Percentiles rank a stretch among this genome's conserved stretches.
Conservation (phyloP, 1,140 invertebrate genomes). For the Ceratina australensis region DNA sequence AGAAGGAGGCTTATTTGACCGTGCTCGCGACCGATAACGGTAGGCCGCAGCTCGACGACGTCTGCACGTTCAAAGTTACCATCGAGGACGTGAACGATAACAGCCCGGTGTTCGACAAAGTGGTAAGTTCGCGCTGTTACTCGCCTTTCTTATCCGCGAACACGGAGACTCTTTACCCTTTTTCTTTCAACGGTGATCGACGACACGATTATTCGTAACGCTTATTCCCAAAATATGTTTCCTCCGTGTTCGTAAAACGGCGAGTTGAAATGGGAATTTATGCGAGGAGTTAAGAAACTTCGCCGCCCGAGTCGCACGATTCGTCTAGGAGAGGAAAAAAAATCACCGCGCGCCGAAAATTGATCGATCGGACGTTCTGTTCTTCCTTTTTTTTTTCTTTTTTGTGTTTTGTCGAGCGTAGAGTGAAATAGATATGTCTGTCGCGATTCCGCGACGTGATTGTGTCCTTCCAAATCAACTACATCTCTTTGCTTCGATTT, state of each 20-base stretch:
- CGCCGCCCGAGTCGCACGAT: too few species aligned
- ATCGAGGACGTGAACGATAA: slow-evolving; percentile 95
- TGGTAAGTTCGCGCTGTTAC: slow-evolving; percentile 70
- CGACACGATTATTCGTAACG: background rate
- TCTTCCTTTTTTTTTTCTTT: too few species aligned
- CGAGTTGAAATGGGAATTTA: too few species aligned
- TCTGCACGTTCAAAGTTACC: slow-evolving; percentile 92
- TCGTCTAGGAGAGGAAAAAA: too few species aligned
- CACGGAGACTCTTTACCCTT: too few species aligned
- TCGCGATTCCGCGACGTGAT: slow-evolving; percentile 54
- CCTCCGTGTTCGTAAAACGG: too few species aligned
- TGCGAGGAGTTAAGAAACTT: too few species aligned
- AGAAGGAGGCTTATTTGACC: slow-evolving; percentile 90
- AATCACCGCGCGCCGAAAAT: background rate
- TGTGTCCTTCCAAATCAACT: slow-evolving; percentile 61
- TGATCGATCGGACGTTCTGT: slow-evolving; percentile 16
- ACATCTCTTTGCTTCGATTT: slow-evolving; percentile 67
- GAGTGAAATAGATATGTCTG: slow-evolving; percentile 8
- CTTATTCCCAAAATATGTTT: too few species aligned
- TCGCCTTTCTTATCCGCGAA: too few species aligned
- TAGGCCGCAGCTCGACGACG: slow-evolving; percentile 89
- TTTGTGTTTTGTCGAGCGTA: background rate
- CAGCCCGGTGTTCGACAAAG: slow-evolving; percentile 91
- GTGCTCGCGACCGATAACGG: slow-evolving; percentile 93
- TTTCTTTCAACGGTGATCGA: too few species aligned